These are phyloP conservation scores for Nothobranchius kuhntae DNA, from an alignment of 2,113 vertebrate species.

Conservation along the genomic window DNA sequence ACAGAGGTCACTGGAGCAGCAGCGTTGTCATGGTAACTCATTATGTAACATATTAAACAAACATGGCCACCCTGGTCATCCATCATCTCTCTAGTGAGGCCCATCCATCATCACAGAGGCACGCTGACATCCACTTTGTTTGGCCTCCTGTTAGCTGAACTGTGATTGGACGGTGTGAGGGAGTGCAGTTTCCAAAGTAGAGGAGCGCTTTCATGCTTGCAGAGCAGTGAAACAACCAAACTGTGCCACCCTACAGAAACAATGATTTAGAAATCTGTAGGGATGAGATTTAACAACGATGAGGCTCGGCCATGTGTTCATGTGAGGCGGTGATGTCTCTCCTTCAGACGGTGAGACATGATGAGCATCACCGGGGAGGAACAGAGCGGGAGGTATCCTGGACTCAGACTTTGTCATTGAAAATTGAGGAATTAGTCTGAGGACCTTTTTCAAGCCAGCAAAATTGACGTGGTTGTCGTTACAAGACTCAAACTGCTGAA, in stretches of 20 bases:
- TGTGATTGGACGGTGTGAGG: constrained; percentile 56
- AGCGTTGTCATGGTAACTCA: constrained; percentile 47
- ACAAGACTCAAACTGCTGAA: neutral
- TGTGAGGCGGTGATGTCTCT: neutral
- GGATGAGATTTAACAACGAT: constrained; percentile 53
- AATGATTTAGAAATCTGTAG: constrained; percentile 47
- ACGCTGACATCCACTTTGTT: constrained; percentile 70
- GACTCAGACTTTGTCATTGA: neutral
- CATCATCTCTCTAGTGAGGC: constrained; percentile 70
- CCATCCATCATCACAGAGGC: constrained; percentile 72
- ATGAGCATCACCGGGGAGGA: constrained; percentile 10
- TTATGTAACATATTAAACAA: constrained; percentile 68
- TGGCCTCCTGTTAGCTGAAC: constrained; percentile 66
- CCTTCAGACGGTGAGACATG: neutral
- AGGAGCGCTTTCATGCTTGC: constrained; percentile 49
- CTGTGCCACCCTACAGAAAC: constrained; percentile 57
- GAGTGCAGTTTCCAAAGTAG: constrained; percentile 13
- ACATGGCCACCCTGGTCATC: constrained; percentile 65
- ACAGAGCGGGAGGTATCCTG: neutral
- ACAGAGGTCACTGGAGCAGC: constrained; percentile 49
- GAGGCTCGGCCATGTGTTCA: neutral
- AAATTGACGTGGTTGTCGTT: neutral
- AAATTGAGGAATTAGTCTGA: neutral
- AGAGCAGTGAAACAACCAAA: constrained; percentile 43
- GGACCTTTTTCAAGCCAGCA: neutral